phyloP scores from a whole-genome alignment of 2,888 invertebrate species.

The Spisula solida region DNA sequence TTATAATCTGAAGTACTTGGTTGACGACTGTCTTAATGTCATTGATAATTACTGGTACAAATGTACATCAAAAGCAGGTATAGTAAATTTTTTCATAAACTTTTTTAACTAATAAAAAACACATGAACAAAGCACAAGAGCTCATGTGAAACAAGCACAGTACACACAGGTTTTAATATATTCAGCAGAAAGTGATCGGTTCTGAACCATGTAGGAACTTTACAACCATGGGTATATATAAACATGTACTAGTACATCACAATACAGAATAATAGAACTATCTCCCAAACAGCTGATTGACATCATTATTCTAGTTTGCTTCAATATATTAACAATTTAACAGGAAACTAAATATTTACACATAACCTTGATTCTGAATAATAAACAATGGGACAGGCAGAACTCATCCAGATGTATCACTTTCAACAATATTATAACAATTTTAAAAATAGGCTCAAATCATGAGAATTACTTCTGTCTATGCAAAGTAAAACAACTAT shows the following conservation, averaged over 20 bases:
- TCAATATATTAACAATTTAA: conserved; percentile 2
- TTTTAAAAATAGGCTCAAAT: no score
- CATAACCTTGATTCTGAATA: neutral
- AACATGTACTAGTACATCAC: neutral
- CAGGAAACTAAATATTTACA: neutral
- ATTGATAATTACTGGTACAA: no score
- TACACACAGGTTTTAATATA: neutral
- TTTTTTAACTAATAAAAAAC: neutral
- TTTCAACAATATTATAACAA: no score
- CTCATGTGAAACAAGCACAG: neutral
- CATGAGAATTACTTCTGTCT: no score
- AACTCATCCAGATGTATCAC: no score
- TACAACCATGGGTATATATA: neutral
- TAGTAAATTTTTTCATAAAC: neutral
- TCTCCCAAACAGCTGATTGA: neutral
- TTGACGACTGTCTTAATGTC: no score
- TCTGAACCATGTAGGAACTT: neutral
- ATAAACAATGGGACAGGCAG: neutral
- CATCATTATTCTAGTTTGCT: neutral
- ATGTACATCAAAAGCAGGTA: neutral
- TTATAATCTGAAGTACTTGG: no score
- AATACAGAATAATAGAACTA: neutral
- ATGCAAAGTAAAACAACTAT: no score
- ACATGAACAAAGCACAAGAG: neutral
- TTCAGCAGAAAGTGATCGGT: neutral